Evolutionary conservation across 2,797 vertebrate genomes (phyloP).

Genomic region (Hemibagrus guttatus): DNA sequence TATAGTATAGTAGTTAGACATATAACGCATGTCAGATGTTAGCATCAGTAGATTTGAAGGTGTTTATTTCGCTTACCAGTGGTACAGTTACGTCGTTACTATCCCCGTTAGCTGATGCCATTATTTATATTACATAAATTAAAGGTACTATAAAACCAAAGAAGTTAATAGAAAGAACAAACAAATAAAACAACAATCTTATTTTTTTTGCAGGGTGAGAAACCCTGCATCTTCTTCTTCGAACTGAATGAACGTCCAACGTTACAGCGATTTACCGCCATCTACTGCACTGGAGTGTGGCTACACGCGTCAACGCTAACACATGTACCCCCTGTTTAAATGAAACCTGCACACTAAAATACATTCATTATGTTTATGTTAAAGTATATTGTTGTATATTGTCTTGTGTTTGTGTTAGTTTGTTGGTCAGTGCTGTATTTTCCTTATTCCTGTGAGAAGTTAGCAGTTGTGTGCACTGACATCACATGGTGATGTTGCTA

Average conservation of each 20-base stretch:
- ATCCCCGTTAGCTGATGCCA: background rate
- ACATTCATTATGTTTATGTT: background rate
- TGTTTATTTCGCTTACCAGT: constrained; percentile 4
- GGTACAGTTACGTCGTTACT: background rate
- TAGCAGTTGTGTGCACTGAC: background rate
- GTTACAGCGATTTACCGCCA: background rate
- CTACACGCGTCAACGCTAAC: fast-evolving
- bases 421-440: background rate
- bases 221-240: background rate
- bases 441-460: background rate
- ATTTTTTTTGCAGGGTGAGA: background rate
- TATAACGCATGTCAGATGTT: background rate
- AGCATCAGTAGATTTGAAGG: background rate
- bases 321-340: background rate
- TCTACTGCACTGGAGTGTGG: background rate
- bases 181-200: background rate
- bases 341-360: background rate
- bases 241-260: too few species aligned
- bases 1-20: too few species aligned
- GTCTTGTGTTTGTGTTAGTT: background rate
- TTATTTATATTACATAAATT: background rate
- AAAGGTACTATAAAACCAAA: background rate
- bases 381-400: background rate
- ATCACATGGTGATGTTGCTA: background rate
- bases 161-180: background rate